Evolutionary conservation across 2,113 vertebrate genomes (phyloP).

Genomic region (Notechis scutatus): DNA sequence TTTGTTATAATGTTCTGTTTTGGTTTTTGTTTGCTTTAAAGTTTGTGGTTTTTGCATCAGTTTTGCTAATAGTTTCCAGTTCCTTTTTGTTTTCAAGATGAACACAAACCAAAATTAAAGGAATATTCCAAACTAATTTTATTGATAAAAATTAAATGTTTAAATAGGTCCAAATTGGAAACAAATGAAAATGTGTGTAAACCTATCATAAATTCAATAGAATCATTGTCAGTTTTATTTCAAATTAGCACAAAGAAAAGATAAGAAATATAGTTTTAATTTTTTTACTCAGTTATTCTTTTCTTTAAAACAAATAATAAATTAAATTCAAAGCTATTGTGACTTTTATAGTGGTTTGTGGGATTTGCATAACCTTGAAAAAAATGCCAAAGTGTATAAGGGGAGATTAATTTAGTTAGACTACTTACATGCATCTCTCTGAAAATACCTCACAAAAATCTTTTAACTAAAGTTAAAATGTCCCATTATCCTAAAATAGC

Average conservation of each 20-base stretch:
- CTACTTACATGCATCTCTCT: conserved; percentile 69
- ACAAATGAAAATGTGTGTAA: conserved; percentile 30
- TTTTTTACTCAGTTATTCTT: conserved; percentile 46
- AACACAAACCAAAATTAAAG: conserved; percentile 45
- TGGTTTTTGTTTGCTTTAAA: conserved; percentile 24
- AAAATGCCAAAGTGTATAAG: conserved; percentile 63
- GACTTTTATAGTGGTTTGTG: conserved; percentile 64
- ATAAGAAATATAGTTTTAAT: conserved; percentile 40
- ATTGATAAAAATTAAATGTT: conserved; percentile 28
- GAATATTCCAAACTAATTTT: conserved; percentile 1
- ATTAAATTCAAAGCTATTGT: conserved; percentile 65
- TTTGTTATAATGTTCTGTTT: conserved; percentile 23
- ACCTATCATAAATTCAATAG: conserved; percentile 29
- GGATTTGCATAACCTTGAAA: conserved; percentile 67
- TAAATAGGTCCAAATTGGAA: conserved; percentile 26
- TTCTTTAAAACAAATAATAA: conserved; percentile 45
- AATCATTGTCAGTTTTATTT: conserved; percentile 21
- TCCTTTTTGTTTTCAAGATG: conserved; percentile 37
- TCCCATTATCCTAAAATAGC: conserved; percentile 73
- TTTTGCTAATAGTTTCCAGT: conserved; percentile 46
- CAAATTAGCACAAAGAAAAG: conserved; percentile 39
- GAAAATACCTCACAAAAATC: conserved; percentile 66
- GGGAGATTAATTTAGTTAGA: conserved; percentile 62
- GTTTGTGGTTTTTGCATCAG: conserved; percentile 20
- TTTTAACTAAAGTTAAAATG: conserved; percentile 74